phyloP scores from a whole-genome alignment of 1,140 invertebrate species.

The Pseudachorutes palmiensis region DNA sequence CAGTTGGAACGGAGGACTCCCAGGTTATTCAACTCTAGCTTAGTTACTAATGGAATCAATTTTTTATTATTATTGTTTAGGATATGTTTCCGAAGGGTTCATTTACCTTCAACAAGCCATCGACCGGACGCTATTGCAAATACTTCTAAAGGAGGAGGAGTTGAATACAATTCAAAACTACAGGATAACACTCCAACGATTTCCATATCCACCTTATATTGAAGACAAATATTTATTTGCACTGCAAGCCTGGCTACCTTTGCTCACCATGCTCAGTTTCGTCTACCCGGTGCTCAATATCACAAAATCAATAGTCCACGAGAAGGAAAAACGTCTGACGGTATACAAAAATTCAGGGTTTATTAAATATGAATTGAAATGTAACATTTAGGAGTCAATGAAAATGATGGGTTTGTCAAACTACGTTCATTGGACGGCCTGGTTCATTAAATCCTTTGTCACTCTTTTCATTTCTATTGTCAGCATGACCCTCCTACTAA shows the following conservation, averaged over 20 bases:
- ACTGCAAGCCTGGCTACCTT: constrained; percentile 59
- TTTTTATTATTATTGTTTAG: constrained; percentile 42
- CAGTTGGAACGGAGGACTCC: constrained; percentile 49
- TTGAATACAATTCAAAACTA: constrained; percentile 1
- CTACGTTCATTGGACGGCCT: constrained; percentile 50
- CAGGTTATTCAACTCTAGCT: constrained; percentile 42
- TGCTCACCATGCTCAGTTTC: constrained; percentile 68
- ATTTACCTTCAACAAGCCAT: constrained; percentile 58
- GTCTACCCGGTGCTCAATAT: constrained; percentile 68
- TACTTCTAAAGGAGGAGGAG: constrained; percentile 4
- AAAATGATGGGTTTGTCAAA: constrained; percentile 51
- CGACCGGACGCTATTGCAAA: constrained; percentile 51
- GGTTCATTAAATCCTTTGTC: constrained; percentile 47
- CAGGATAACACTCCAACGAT: constrained; percentile 50
- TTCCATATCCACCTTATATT: constrained; percentile 64
- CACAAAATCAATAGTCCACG: constrained; percentile 54
- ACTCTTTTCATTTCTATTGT: constrained; percentile 39
- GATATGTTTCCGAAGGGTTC: constrained; percentile 60
- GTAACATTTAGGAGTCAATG: constrained; percentile 44
- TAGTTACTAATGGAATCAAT: background rate
- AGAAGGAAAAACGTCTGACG: constrained; percentile 51
- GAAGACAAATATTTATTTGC: constrained; percentile 59
- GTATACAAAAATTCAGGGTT: constrained; percentile 34
- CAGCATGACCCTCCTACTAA: constrained; percentile 16
- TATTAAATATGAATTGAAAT: background rate